Evolutionary conservation across 2,888 invertebrate species (phyloP).

Genomic region (Troilus luridus): DNA sequence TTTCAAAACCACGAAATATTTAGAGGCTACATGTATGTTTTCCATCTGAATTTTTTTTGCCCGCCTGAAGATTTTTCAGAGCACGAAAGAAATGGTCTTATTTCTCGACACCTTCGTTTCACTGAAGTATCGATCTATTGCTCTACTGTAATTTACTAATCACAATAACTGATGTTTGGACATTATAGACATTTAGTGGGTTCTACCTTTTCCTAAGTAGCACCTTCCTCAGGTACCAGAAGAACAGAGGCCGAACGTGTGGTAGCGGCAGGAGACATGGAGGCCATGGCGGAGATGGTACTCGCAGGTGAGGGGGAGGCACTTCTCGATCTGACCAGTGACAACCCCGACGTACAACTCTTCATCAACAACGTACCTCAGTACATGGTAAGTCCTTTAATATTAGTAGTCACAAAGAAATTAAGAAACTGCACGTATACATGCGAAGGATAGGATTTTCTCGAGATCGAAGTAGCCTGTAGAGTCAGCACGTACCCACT

Average conservation of each 20-base stretch:
- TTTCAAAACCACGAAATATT: too few relatives aligned
- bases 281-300: conserved; percentile 89
- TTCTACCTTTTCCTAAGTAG: not conserved
- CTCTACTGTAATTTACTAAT: not conserved
- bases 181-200: not conserved
- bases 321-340: conserved; percentile 79
- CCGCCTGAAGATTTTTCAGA: too few relatives aligned
- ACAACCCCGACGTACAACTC: conserved; percentile 85
- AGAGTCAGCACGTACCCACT: too few relatives aligned
- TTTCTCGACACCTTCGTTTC: not conserved
- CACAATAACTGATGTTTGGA: not conserved
- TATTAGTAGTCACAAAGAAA: not conserved
- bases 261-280: conserved; percentile 82
- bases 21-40: too few relatives aligned
- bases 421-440: too few relatives aligned
- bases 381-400: conserved; percentile 80
- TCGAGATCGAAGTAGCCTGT: too few relatives aligned
- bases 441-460: too few relatives aligned
- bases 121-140: not conserved
- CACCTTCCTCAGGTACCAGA: conserved; percentile 10
- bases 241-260: conserved; percentile 59
- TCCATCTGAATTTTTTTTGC: too few relatives aligned
- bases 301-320: conserved; percentile 89
- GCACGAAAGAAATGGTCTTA: not conserved
- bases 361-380: conserved; percentile 90